phyloP scores from a whole-genome alignment of 2,797 vertebrate species.

The Rhynchonycteris naso region DNA sequence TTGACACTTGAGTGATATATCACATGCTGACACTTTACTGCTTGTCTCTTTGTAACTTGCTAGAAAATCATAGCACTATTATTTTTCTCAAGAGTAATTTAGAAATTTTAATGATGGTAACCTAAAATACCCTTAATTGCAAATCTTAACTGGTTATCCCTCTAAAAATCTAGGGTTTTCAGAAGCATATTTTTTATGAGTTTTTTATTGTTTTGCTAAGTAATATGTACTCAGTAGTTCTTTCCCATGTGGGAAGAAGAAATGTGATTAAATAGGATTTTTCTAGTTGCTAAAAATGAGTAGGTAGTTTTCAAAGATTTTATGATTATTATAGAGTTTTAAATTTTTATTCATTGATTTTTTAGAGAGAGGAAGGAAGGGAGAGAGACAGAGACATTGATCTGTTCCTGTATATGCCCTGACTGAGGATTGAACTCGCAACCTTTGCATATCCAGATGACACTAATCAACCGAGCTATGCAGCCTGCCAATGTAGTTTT shows the following conservation, averaged over 20 bases:
- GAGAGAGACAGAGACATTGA: too few relatives aligned
- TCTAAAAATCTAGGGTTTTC: constrained; percentile 22
- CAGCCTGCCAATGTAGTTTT: background rate
- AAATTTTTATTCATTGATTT: too few relatives aligned
- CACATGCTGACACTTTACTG: background rate
- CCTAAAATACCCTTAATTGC: background rate
- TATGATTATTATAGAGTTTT: constrained; percentile 10
- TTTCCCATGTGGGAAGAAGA: background rate
- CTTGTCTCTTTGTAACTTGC: background rate
- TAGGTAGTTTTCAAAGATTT: constrained; percentile 33
- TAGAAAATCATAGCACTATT: background rate
- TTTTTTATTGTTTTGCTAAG: constrained; percentile 53
- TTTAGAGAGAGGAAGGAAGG: too few relatives aligned
- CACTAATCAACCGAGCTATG: too few relatives aligned
- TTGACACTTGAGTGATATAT: background rate
- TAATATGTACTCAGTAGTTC: background rate
- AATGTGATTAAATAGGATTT: constrained; percentile 33
- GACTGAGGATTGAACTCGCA: too few relatives aligned
- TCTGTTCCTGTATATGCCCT: too few relatives aligned
- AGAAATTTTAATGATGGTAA: constrained; percentile 2
- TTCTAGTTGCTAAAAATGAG: constrained; percentile 45
- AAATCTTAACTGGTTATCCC: background rate
- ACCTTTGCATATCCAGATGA: too few relatives aligned
- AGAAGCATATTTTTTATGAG: constrained; percentile 11
- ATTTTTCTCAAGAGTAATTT: background rate